A percentile compares a stretch with the other conserved stretches of the same genome.
phyloP scores from a whole-genome alignment of 2,888 invertebrate genomes.

The Prosapia bicincta region DNA sequence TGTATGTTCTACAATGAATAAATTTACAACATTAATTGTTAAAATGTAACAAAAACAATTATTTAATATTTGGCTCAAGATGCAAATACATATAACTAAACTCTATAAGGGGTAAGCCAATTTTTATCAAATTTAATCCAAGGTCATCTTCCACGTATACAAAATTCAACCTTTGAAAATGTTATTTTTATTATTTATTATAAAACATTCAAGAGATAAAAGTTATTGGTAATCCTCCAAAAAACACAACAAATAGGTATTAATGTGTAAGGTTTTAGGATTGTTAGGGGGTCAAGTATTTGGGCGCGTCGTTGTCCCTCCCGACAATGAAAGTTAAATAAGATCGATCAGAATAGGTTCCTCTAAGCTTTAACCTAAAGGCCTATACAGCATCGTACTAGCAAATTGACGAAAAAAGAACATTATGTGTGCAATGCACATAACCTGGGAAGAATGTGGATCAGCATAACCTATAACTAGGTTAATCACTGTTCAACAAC shows the following conservation, averaged over 20 bases:
- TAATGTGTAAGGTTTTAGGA: background rate
- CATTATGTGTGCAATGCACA: background rate
- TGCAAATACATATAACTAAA: too few species aligned
- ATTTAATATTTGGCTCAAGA: too few species aligned
- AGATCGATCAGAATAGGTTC: background rate
- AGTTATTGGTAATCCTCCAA: background rate
- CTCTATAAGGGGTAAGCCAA: too few species aligned
- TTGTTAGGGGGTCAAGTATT: background rate
- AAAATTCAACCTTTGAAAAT: background rate
- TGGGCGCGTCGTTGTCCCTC: background rate
- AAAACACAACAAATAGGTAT: background rate
- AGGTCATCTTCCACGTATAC: background rate
- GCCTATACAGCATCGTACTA: background rate
- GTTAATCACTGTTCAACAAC: background rate
- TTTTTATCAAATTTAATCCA: background rate
- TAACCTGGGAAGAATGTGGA: background rate
- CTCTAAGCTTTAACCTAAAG: background rate
- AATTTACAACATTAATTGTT: too few species aligned
- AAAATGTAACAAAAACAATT: too few species aligned
- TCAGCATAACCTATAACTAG: background rate
- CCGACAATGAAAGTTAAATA: background rate
- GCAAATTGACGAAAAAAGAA: background rate
- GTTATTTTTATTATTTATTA: background rate
- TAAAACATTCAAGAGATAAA: background rate
- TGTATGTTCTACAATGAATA: too few species aligned